Conservation (phyloP, 1,140 invertebrate genomes). For the Probaryconus sp. region DNA sequence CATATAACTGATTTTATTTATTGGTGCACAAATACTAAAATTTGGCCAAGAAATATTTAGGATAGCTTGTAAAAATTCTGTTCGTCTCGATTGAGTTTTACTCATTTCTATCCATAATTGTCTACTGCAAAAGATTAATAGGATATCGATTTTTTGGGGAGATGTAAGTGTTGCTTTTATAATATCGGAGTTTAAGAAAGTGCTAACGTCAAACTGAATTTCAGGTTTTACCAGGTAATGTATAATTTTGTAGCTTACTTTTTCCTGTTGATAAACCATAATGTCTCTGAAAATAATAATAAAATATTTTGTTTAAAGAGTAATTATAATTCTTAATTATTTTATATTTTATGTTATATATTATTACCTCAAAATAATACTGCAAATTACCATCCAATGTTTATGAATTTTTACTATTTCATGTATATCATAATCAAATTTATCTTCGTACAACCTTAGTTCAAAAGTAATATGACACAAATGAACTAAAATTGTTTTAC, state of each 20-base stretch:
- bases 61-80: slow-evolving; percentile 12
- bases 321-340: neutral
- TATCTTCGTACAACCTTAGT: slow-evolving; percentile 5
- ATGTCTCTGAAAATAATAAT: slow-evolving; percentile 38
- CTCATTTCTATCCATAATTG: slow-evolving; percentile 14
- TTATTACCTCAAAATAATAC: slow-evolving; percentile 41
- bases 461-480: slow-evolving; percentile 29
- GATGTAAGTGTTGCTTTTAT: slow-evolving; percentile 2
- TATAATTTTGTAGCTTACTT: slow-evolving; percentile 18
- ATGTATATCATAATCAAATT: neutral
- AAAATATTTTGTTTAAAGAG: slow-evolving; percentile 7
- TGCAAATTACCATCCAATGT: slow-evolving; percentile 40
- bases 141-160: slow-evolving; percentile 20
- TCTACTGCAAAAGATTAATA: slow-evolving; percentile 34
- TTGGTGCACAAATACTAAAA: slow-evolving; percentile 32
- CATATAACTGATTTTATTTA: slow-evolving; percentile 40
- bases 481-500: slow-evolving; percentile 10
- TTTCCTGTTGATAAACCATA: slow-evolving; percentile 29
- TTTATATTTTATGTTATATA: neutral
- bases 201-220: slow-evolving; percentile 6
- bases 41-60: slow-evolving; percentile 27
- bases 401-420: slow-evolving; percentile 16
- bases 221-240: neutral
- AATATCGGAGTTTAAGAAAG: slow-evolving; percentile 19
- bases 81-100: slow-evolving; percentile 1